These are phyloP conservation scores for Spodoptera picta DNA, from an alignment of 2,888 invertebrate genomes.

Conservation along the genomic window DNA sequence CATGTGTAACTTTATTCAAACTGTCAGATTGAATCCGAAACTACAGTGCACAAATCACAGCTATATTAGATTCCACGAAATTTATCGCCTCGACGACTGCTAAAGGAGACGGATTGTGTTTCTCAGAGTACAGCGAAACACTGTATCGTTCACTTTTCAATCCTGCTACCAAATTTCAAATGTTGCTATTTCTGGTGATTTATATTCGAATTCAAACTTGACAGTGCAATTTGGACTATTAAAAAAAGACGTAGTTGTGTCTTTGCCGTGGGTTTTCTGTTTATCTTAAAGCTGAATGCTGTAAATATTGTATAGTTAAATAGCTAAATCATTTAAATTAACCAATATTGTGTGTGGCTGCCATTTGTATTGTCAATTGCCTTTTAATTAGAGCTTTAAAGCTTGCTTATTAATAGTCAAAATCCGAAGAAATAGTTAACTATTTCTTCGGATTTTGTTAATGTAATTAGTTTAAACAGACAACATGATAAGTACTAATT, in stretches of 20 bases:
- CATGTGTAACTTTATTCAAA: conserved; percentile 56
- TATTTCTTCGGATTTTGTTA: too few relatives aligned
- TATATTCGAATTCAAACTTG: conserved; percentile 28
- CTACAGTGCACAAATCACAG: conserved; percentile 66
- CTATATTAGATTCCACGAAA: conserved; percentile 70
- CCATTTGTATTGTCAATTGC: too few relatives aligned
- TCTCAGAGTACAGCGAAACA: conserved; percentile 49
- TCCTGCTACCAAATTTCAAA: conserved; percentile 46
- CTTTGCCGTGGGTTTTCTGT: conserved; percentile 1
- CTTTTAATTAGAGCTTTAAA: too few relatives aligned
- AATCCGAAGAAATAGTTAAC: too few relatives aligned
- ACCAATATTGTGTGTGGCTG: too few relatives aligned
- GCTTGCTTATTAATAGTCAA: too few relatives aligned
- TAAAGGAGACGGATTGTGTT: conserved; percentile 64
- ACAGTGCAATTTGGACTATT: conserved; percentile 25
- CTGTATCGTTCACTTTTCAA: conserved; percentile 58
- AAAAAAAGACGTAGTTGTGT: background rate
- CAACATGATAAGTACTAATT: background rate
- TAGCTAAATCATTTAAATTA: too few relatives aligned
- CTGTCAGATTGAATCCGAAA: conserved; percentile 61
- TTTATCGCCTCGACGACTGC: conserved; percentile 67
- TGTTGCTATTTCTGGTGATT: conserved; percentile 47
- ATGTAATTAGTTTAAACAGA: too few relatives aligned
- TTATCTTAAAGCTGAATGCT: too few relatives aligned
- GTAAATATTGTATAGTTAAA: too few relatives aligned